Base-by-base conservation (phyloP, 2,888 invertebrate genomes). In the Muscina levida region DNA sequence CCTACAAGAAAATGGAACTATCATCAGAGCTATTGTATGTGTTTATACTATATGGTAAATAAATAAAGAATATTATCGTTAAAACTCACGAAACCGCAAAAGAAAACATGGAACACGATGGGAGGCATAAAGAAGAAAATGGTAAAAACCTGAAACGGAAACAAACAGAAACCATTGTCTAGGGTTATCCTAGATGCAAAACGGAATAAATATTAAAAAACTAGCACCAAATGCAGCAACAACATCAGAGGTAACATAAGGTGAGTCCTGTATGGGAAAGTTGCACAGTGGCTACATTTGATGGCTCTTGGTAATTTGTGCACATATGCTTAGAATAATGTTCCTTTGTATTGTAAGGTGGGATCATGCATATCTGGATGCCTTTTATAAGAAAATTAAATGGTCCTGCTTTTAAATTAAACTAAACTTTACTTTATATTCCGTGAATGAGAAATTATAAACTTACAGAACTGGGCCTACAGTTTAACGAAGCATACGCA, bases 1-100 rank as follows among this genome's bases (percentile, higher is more conserved):
- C 10, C 53, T 6, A 10, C 22, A 19, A 51, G 22, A 53, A 53
- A 24, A 53, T 8, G n/a, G 15, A 10, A 37, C 62, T 42, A 22
- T 62, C 15, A 42, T 42, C 39, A 42, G 62, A 19, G 31, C 3
- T 31, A 31, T 31, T 5, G 31, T 31, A 31, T 31, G 8, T 3
- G 31, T 8, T 5, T 31, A 8, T 31, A 31, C 31, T 62, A 62
- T 62, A 39, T 22, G 62, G 31, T 39, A 42, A 37, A 62, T 62
- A 62, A 62, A 62, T 42, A 62, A 62, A 26, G 22, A 62, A 62
- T 22, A 37, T 62, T 62, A 62, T 62, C 42, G 42, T 59, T 59
- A 59, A 59, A 59, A 59, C 59, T 59, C 59, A 39, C 39, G 62
- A 10, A 62, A 62, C 42, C 42, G 62, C 62, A 62, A 19, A 19